Evolutionary conservation across 1,140 invertebrate species (phyloP).

Genomic region (Chlorops oryzae): DNA sequence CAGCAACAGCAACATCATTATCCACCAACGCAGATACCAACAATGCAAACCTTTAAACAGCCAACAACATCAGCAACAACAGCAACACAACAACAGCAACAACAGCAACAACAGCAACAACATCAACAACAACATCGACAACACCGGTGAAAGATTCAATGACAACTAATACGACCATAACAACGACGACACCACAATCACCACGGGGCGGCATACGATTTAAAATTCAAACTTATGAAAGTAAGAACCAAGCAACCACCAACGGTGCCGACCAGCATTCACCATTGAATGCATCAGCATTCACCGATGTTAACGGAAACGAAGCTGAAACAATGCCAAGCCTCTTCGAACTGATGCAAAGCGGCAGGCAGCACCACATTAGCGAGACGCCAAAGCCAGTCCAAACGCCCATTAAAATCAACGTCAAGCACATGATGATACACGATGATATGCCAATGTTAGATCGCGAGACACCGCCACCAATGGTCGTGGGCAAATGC

Average conservation of each 20-base stretch:
- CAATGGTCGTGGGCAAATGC: slow-evolving; percentile 38
- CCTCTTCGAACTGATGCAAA: slow-evolving; percentile 63
- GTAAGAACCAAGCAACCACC: slow-evolving; percentile 24
- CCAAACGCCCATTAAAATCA: slow-evolving; percentile 1
- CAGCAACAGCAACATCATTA: slow-evolving; percentile 23
- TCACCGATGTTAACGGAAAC: slow-evolving; percentile 14
- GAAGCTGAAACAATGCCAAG: slow-evolving; percentile 52
- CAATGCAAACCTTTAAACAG: slow-evolving; percentile 42
- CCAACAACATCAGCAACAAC: slow-evolving; percentile 20
- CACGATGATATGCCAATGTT: too few relatives aligned
- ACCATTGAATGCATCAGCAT: background rate
- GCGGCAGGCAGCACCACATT: slow-evolving; percentile 32
- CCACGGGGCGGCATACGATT: slow-evolving; percentile 34
- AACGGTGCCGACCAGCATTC: background rate
- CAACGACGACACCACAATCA: slow-evolving; percentile 26
- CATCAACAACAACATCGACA: background rate
- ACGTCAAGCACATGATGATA: slow-evolving; percentile 1
- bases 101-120: slow-evolving; percentile 17
- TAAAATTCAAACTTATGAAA: slow-evolving; percentile 45
- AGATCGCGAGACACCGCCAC: slow-evolving; percentile 32
- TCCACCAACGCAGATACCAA: slow-evolving; percentile 20
- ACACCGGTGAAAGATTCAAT: slow-evolving; percentile 26
- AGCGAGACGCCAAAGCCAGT: slow-evolving; percentile 11
- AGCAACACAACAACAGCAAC: slow-evolving; percentile 1
- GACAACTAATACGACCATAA: background rate